Conservation (phyloP, 2,888 invertebrate species). For the Ophion ellenae region DNA sequence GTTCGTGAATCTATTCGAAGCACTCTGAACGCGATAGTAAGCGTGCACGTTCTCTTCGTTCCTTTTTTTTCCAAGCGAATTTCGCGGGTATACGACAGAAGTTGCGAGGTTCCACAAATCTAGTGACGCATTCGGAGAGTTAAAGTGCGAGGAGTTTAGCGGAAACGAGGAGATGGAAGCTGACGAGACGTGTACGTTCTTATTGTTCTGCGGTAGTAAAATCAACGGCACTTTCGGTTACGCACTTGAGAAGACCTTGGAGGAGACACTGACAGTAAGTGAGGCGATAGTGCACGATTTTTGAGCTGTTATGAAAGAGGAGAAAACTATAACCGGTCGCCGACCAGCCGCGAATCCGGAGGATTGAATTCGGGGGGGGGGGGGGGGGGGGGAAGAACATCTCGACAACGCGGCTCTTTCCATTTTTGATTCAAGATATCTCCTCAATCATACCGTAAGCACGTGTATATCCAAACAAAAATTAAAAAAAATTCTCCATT, state of each 20-base stretch:
- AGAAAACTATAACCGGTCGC: conserved; percentile 72
- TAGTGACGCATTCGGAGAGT: neutral
- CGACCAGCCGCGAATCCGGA: conserved; percentile 73
- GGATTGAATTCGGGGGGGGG: conserved; percentile 16
- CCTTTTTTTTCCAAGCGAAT: neutral
- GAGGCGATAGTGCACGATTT: conserved; percentile 45
- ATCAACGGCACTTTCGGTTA: conserved; percentile 73
- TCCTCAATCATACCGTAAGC: neutral
- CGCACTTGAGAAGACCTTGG: conserved; percentile 69
- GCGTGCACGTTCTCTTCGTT: neutral
- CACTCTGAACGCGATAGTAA: neutral
- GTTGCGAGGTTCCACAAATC: neutral
- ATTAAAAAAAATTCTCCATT: neutral
- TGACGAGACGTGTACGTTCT: conserved; percentile 75
- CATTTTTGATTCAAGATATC: neutral
- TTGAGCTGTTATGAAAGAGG: conserved; percentile 73
- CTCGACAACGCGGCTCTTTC: neutral
- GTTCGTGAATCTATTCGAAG: neutral
- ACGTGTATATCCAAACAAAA: neutral
- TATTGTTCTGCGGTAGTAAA: conserved; percentile 57
- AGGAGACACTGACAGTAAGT: conserved; percentile 71
- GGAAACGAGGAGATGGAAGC: conserved; percentile 80
- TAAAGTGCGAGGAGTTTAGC: conserved; percentile 12
- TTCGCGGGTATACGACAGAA: neutral
- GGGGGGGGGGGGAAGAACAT: no score